Evolutionary conservation across 2,888 invertebrate species (phyloP), one percentile per base, ranked within the genome.

Genomic region (Mallateleia sp.): DNA sequence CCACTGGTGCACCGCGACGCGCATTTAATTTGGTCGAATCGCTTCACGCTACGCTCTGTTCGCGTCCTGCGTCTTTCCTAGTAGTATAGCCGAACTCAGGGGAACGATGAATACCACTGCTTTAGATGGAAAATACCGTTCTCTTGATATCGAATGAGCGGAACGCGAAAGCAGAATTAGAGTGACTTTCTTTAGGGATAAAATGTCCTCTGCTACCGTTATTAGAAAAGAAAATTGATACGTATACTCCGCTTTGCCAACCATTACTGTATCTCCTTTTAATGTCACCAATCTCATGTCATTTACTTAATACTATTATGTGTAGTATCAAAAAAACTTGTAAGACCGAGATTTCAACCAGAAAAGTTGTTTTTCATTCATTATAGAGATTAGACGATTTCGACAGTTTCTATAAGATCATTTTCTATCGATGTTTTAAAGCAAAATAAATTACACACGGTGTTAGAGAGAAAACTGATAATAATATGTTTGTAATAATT

Each of bases 1-100:
- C 75, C 74, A 58, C 75, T 47, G 78, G 82, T 85, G 88, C 82
- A 74, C 75, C 88, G 74, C 88, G 89, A 83, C 81, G 88, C 84
- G 84, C 89, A 88, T 92, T 92, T 92, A 92, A 92, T 92, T 92
- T 91, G 91, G 83, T 81, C 87, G 90, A 90, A 91, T 91, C 88
- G 88, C 87, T 92, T 92, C 89, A 89, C 89, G 90, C 89, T 88
- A 90, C 87, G 90, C 89, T 90, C 85, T 78, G 88, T 81, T 89
- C 89, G n/a, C n/a, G 88, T 82, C 81, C 74, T 66, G 60, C 66
- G 64, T 74, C 84, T 85, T 86, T 83, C 85, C 80, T 81, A 74
- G 86, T 87, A 66, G 88, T 75, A 56, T 54, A 64, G 81, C 71
- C 80, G 72, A 89, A 83, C 89, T 89, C 83, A 50, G 42, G 85